Percentiles rank a stretch among this genome's conserved stretches.
Evolutionary conservation across 1,140 invertebrate genomes (phyloP).

Genomic region (Stratiolaelaps scimitus): DNA sequence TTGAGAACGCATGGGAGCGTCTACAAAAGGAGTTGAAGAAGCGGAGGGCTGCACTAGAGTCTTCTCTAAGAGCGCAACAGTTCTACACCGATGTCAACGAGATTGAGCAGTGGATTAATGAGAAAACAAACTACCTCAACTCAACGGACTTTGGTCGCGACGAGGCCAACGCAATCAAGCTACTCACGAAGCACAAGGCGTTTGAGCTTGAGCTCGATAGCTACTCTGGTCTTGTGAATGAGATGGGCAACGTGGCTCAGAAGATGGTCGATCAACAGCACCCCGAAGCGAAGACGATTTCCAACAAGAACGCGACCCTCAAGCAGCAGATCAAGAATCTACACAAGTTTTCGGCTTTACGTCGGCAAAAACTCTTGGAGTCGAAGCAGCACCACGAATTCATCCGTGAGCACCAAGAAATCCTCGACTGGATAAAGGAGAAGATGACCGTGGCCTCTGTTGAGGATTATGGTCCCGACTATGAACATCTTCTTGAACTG

Average conservation of each 20-base stretch:
- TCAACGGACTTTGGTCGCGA: conserved; percentile 74
- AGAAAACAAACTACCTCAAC: conserved; percentile 64
- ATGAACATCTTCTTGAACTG: conserved; percentile 79
- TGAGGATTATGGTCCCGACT: conserved; percentile 94
- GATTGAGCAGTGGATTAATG: conserved; percentile 80
- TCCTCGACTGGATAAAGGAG: conserved; percentile 87
- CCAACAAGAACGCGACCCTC: conserved; percentile 54
- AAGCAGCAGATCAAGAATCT: conserved; percentile 62
- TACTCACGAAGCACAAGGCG: conserved; percentile 81
- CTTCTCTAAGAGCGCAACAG: conserved; percentile 72
- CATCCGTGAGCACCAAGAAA: conserved; percentile 71
- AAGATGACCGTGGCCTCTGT: conserved; percentile 75
- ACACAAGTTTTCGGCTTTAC: conserved; percentile 60
- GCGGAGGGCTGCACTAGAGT: conserved; percentile 61
- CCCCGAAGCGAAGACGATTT: conserved; percentile 64
- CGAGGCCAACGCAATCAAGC: conserved; percentile 71
- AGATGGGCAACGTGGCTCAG: conserved; percentile 74
- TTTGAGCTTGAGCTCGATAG: conserved; percentile 83
- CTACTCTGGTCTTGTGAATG: conserved; percentile 75
- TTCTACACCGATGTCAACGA: conserved; percentile 61
- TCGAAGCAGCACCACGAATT: conserved; percentile 85
- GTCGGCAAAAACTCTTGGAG: conserved; percentile 73
- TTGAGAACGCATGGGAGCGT: conserved; percentile 20
- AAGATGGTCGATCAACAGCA: conserved; percentile 55
- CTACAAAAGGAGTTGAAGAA: conserved; percentile 36